phyloP scores from a whole-genome alignment of 1,140 invertebrate species.

The Drosophila pseudoananassae region DNA sequence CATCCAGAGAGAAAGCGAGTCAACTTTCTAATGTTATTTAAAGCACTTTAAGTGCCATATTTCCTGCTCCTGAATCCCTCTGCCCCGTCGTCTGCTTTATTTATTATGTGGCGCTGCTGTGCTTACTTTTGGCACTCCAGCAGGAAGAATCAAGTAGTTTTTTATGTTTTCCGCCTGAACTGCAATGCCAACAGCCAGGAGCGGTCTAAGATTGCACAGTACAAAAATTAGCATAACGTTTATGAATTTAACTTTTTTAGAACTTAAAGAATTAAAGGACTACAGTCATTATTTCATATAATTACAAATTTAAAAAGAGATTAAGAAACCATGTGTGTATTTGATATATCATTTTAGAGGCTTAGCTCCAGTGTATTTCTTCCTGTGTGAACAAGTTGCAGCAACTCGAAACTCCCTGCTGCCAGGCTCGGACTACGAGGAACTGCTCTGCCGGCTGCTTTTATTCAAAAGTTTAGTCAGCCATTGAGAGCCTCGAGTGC shows the following conservation, averaged over 20 bases:
- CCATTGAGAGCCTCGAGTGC: conserved; percentile 67
- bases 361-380: not conserved
- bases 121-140: conserved; percentile 78
- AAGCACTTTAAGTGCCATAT: conserved; percentile 82
- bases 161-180: conserved; percentile 82
- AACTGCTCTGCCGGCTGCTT: conserved; percentile 41
- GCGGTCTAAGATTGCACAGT: conserved; percentile 29
- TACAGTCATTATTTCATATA: not conserved
- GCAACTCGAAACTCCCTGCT: conserved; percentile 44
- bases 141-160: conserved; percentile 82
- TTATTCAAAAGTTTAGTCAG: conserved; percentile 82
- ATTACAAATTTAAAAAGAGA: not conserved
- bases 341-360: not conserved
- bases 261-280: not conserved
- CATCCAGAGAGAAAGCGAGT: conserved; percentile 26
- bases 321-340: not conserved
- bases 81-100: conserved; percentile 60
- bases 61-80: conserved; percentile 50
- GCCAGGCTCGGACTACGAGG: conserved; percentile 19
- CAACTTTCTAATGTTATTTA: conserved; percentile 82
- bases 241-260: not conserved
- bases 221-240: conserved; percentile 4
- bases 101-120: conserved; percentile 77
- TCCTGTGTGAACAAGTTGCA: conserved; percentile 35
- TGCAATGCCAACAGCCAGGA: conserved; percentile 74